A percentile compares a stretch with the other conserved stretches of the same genome.
These are phyloP conservation scores for Drosophila funebris DNA, from an alignment of 1,140 invertebrate species.

Conservation along the genomic window DNA sequence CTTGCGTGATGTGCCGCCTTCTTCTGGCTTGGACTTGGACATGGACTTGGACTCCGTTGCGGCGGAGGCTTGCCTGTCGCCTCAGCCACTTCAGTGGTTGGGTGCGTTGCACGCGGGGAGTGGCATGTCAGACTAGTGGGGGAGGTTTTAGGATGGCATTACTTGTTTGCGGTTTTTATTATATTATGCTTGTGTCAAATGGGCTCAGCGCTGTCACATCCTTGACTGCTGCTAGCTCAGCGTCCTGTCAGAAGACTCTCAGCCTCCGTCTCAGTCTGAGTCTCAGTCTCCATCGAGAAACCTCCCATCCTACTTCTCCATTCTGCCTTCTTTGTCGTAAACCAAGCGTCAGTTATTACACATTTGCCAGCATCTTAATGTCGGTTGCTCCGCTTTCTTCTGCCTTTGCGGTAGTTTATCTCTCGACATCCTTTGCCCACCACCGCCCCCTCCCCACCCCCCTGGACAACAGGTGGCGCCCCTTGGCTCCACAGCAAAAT, in stretches of 20 bases:
- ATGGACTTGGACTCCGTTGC: neutral
- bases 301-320: neutral
- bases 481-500: neutral
- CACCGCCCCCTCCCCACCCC: too few relatives aligned
- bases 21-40: constrained; percentile 3
- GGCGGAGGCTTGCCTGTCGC: neutral
- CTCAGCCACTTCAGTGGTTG: constrained; percentile 29
- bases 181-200: constrained; percentile 78
- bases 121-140: neutral
- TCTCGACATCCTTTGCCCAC: too few relatives aligned
- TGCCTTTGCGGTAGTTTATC: neutral
- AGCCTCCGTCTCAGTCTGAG: neutral
- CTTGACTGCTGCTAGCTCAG: constrained; percentile 71
- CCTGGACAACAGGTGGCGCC: constrained; percentile 57
- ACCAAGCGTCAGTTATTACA: constrained; percentile 64
- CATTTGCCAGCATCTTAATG: constrained; percentile 68
- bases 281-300: neutral
- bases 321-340: constrained; percentile 5
- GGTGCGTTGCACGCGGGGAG: too few relatives aligned
- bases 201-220: constrained; percentile 75
- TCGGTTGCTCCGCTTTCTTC: constrained; percentile 23
- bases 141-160: constrained; percentile 47
- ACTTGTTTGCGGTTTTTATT: constrained; percentile 80
- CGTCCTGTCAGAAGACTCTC: constrained; percentile 63
- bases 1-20: neutral